These are phyloP conservation scores for Eleutherodactylus coqui DNA, from an alignment of 2,797 vertebrate species.

Conservation along the genomic window DNA sequence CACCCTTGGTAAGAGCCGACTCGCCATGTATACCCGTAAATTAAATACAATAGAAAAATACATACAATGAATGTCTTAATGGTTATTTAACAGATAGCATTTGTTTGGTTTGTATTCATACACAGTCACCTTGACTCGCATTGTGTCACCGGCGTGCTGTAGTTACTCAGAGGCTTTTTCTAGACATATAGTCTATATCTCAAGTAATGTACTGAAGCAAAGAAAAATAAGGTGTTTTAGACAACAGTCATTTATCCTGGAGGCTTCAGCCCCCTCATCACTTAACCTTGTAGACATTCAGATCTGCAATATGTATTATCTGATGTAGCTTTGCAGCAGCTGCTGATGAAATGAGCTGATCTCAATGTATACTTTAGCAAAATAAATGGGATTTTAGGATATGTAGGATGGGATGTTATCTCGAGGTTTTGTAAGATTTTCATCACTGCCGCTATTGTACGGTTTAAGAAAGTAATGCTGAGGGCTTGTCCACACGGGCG, in stretches of 20 bases:
- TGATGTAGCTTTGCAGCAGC: background rate
- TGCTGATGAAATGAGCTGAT: background rate
- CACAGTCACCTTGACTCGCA: constrained; percentile 20
- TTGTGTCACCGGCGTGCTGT: background rate
- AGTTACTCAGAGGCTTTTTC: background rate
- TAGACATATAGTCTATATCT: constrained; percentile 25
- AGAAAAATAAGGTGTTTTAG: constrained; percentile 32
- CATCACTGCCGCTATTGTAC: background rate
- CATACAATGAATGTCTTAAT: background rate
- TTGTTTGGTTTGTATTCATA: constrained; percentile 19
- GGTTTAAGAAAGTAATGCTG: background rate
- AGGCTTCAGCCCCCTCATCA: constrained; percentile 36
- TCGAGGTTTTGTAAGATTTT: background rate
- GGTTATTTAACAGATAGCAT: background rate
- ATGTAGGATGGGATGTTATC: constrained; percentile 4
- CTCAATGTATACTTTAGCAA: background rate
- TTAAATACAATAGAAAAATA: background rate
- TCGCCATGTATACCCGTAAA: background rate
- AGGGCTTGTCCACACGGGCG: too few relatives aligned
- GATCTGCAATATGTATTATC: constrained; percentile 16
- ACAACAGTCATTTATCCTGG: constrained; percentile 14
- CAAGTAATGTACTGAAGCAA: constrained; percentile 31
- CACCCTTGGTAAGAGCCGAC: background rate
- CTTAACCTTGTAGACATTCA: constrained; percentile 41
- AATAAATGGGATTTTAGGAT: constrained; percentile 11